Evolutionary conservation across 2,113 vertebrate genomes (phyloP), one percentile per base, ranked within the genome.

Genomic region (Pygoscelis antarcticus): DNA sequence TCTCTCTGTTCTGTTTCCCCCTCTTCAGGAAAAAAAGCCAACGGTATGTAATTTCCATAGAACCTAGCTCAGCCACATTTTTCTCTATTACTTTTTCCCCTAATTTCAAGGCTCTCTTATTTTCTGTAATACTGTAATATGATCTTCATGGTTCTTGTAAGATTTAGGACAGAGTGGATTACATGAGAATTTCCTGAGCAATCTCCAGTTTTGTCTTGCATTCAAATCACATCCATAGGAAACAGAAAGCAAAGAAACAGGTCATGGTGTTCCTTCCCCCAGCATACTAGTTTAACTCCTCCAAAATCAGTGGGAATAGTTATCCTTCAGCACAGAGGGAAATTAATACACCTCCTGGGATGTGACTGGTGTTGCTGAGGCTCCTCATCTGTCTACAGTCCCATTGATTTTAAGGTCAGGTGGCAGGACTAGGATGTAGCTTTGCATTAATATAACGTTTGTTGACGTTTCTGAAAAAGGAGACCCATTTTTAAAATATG

Each of bases 31-130:
- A 47, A 75, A 89, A 76, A n/a, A 40, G 42, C 25, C 58, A 90
- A 40, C 0, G 0, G 29, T 65, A 23, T 44, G 80, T 72, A 84
- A 93, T 92, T 82, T 95, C 62, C 47, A 22, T 23, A 52, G 69
- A 92, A 64, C 34, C 26, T 51, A 40, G 8, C 46, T 87, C 71
- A 87, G 54, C 10, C 66, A 40, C 47, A 46, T 74, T 76, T 95
- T 81, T 87, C 60, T 90, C 40, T 46, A 2, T 75, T 65, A 76
- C 49, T 92, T 87, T 79, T 27, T 34, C 32, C 80, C 66, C 70
- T 88, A 23, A 93, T 82, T 95, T 96, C 78, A 91, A 94, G 89
- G 62, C 16, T 71, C 34, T 87, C 7, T 72, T 94, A 75, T 91
- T 85, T 91, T 79, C 69, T 89, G 38, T 91, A 87, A 60, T 14